These are phyloP conservation scores for Rhizoglyphus robini DNA, from an alignment of 1,140 invertebrate species.

Conservation along the genomic window DNA sequence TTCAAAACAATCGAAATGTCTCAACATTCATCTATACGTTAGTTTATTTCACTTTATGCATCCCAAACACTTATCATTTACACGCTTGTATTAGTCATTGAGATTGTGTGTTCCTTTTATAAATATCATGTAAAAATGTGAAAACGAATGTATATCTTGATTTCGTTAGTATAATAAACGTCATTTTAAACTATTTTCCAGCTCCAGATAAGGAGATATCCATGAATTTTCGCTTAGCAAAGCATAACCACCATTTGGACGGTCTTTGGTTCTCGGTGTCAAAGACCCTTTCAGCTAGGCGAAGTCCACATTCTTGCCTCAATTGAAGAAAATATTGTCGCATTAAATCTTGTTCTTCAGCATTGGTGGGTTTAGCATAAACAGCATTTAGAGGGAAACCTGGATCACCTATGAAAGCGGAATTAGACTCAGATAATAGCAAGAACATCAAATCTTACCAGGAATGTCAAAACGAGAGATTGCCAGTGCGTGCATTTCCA, in stretches of 20 bases:
- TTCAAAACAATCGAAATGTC: conserved; percentile 18
- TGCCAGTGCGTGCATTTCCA: conserved; percentile 91
- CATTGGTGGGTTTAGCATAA: conserved; percentile 69
- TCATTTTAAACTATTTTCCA: not conserved
- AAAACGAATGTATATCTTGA: not conserved
- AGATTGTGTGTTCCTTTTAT: too few species aligned
- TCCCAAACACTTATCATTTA: too few species aligned
- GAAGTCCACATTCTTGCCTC: conserved; percentile 78
- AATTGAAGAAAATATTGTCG: conserved; percentile 84
- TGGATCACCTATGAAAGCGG: conserved; percentile 41
- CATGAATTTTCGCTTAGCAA: conserved; percentile 99
- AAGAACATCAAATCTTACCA: conserved; percentile 47
- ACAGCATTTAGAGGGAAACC: conserved; percentile 96
- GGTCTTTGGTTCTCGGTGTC: conserved; percentile 77
- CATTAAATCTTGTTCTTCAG: conserved; percentile 73
- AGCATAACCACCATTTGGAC: conserved; percentile 96
- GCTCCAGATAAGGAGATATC: conserved; percentile 77
- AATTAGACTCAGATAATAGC: not conserved
- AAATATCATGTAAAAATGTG: too few species aligned
- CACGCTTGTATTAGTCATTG: too few species aligned
- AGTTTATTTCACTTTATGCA: not conserved
- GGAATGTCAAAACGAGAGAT: conserved; percentile 93
- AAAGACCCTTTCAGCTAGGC: conserved; percentile 84
- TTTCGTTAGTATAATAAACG: not conserved
- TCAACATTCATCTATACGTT: conserved; percentile 32